phyloP scores from a whole-genome alignment of 2,797 vertebrate species.

The Natrix natrix region DNA sequence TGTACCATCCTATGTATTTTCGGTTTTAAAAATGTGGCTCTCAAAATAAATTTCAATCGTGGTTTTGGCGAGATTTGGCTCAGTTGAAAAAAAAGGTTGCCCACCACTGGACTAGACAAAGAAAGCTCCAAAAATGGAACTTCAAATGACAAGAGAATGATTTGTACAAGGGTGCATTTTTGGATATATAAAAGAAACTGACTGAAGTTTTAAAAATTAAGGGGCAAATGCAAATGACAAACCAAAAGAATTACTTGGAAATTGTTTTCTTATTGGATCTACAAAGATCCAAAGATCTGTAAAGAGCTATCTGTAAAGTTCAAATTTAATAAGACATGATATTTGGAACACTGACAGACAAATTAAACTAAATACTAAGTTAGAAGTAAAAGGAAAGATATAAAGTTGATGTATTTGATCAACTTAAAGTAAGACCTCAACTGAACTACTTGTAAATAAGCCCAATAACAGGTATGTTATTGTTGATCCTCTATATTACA shows the following conservation, averaged over 20 bases:
- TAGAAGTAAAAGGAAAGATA: not conserved
- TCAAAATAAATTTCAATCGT: no score
- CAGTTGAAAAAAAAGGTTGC: no score
- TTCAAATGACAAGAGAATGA: not conserved
- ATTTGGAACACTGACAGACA: not conserved
- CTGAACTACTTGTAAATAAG: not conserved
- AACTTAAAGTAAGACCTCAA: not conserved
- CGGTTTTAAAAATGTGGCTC: no score
- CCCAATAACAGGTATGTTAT: not conserved
- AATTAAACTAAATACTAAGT: not conserved
- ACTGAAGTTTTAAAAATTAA: not conserved
- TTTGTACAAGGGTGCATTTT: not conserved
- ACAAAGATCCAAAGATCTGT: not conserved
- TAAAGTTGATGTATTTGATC: not conserved
- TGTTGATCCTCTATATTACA: not conserved
- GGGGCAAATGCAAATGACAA: not conserved
- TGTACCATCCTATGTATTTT: no score
- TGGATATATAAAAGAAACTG: not conserved
- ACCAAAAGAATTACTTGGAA: not conserved
- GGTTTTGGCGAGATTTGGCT: no score
- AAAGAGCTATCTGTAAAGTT: no score
- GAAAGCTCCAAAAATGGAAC: not conserved
- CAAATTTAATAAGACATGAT: no score
- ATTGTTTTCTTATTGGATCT: not conserved
- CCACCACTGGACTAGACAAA: not conserved